Conservation (phyloP, 2,888 invertebrate genomes). For the Ochropleura leucogaster region DNA sequence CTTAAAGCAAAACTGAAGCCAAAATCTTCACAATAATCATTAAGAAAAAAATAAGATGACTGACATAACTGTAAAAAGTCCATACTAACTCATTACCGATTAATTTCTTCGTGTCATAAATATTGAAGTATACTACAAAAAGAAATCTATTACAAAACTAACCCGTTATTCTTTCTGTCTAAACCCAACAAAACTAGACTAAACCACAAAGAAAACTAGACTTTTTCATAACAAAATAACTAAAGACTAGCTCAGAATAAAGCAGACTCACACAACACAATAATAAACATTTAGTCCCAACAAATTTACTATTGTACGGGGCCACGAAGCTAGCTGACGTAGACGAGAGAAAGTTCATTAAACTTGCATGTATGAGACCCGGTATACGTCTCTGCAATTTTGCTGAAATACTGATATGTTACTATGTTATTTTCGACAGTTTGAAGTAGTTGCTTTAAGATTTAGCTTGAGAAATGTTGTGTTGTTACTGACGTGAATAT, state of each 20-base stretch:
- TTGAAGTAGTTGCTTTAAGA: slow-evolving; percentile 45
- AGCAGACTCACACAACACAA: slow-evolving; percentile 63
- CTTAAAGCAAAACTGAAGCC: background rate
- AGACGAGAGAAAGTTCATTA: slow-evolving; percentile 45
- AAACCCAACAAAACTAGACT: background rate
- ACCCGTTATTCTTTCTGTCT: background rate
- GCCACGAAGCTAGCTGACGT: slow-evolving; percentile 58
- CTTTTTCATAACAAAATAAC: slow-evolving; percentile 35
- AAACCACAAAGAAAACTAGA: background rate
- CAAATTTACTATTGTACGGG: slow-evolving; percentile 66
- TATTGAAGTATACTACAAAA: background rate
- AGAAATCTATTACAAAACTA: background rate
- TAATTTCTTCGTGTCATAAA: too few species aligned
- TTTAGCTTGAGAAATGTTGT: slow-evolving; percentile 19
- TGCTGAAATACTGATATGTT: slow-evolving; percentile 41
- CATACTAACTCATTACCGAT: too few species aligned
- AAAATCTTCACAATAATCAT: too few species aligned
- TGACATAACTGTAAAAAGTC: too few species aligned
- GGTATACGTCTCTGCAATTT: slow-evolving; percentile 37
- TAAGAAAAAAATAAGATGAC: too few species aligned
- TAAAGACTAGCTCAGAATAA: slow-evolving; percentile 43
- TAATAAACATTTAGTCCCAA: slow-evolving; percentile 73
- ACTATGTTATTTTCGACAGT: slow-evolving; percentile 38
- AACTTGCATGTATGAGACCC: slow-evolving; percentile 50
- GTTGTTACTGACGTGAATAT: background rate